These are phyloP conservation scores for Luidia sarsii DNA, from an alignment of 53 echinoderm and acorn worm genomes.

Conservation along the genomic window DNA sequence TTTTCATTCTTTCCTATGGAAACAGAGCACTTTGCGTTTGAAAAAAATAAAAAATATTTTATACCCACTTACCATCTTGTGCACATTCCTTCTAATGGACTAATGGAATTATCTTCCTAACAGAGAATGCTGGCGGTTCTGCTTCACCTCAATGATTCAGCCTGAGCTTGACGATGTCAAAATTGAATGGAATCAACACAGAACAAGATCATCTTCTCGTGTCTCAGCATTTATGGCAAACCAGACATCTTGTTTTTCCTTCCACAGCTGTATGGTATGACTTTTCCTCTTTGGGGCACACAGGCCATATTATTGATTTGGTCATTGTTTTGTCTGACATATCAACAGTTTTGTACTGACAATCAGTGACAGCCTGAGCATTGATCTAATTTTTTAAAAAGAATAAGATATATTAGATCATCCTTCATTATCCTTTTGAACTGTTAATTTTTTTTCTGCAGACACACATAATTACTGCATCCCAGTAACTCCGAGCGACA, in stretches of 20 bases:
- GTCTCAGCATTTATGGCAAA: conserved; percentile 28
- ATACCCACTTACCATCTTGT: neutral
- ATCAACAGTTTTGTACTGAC: too few relatives aligned
- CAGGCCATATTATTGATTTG: too few relatives aligned
- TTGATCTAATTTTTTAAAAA: conserved; percentile 23
- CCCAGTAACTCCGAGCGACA: conserved; percentile 3
- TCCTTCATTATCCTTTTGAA: too few relatives aligned
- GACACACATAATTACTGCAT: conserved; percentile 16
- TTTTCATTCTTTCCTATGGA: too few relatives aligned
- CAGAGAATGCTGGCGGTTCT: conserved; percentile 48
- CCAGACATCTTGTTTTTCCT: too few relatives aligned
- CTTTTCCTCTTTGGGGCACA: too few relatives aligned
- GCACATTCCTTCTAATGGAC: neutral
- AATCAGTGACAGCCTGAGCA: too few relatives aligned
- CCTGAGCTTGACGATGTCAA: conserved; percentile 27
- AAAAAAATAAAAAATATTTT: too few relatives aligned
- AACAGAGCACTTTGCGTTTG: too few relatives aligned
- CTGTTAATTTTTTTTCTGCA: neutral
- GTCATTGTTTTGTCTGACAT: too few relatives aligned
- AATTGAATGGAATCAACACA: conserved; percentile 48
- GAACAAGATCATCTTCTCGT: conserved; percentile 1
- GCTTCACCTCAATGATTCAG: conserved; percentile 39
- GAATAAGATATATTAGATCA: too few relatives aligned
- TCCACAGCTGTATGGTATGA: too few relatives aligned
- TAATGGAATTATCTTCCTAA: neutral